These are phyloP conservation scores for Carposina sasakii DNA, from an alignment of 1,140 invertebrate species.

Conservation along the genomic window DNA sequence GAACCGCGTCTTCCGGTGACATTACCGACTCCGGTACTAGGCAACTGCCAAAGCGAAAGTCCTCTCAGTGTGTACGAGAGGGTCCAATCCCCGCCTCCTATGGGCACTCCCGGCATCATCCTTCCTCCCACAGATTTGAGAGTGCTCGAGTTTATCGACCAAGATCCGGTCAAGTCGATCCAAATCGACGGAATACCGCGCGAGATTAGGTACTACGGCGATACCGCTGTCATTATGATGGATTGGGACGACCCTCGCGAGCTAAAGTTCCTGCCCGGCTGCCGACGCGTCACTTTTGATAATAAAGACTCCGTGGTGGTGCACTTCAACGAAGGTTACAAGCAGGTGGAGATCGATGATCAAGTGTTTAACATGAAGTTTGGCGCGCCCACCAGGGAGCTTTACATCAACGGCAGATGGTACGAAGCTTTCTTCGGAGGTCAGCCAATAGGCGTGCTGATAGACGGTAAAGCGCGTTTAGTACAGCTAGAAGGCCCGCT, in stretches of 20 bases:
- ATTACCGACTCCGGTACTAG: constrained; percentile 45
- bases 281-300: constrained; percentile 78
- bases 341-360: constrained; percentile 81
- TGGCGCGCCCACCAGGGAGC: constrained; percentile 92
- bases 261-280: constrained; percentile 85
- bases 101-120: constrained; percentile 45
- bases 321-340: constrained; percentile 82
- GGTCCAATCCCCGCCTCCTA: constrained; percentile 44
- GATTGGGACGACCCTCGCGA: constrained; percentile 88
- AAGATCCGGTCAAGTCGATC: constrained; percentile 84
- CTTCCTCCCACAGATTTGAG: constrained; percentile 74
- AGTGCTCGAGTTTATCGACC: constrained; percentile 75
- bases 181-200: constrained; percentile 87
- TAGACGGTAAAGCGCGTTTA: constrained; percentile 83
- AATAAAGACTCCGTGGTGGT: constrained; percentile 79
- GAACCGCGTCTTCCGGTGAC: constrained; percentile 40
- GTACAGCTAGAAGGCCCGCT: constrained; percentile 89
- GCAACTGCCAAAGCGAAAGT: constrained; percentile 51
- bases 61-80: constrained; percentile 54
- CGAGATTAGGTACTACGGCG: constrained; percentile 90
- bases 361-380: constrained; percentile 85
- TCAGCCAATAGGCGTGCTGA: constrained; percentile 85
- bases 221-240: constrained; percentile 88
- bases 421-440: constrained; percentile 95
- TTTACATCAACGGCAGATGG: constrained; percentile 90